Percentiles rank a stretch among this genome's conserved stretches.
Evolutionary conservation across 2,797 vertebrate species (phyloP).

Genomic region (Hippopotamyrus pictus): DNA sequence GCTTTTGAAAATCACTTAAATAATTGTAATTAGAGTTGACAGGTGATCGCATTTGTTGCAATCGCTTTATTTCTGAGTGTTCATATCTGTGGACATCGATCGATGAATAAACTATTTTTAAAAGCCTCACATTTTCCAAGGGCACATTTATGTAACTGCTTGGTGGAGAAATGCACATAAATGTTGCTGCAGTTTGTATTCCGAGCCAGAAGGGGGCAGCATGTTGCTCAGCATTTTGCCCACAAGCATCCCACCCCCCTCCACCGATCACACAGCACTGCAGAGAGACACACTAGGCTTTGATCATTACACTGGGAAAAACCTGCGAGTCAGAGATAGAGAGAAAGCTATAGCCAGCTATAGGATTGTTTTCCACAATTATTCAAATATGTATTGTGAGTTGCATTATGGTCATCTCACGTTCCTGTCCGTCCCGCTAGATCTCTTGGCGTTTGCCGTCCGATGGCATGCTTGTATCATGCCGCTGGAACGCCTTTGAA

Average conservation of each 20-base stretch:
- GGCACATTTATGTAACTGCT: neutral
- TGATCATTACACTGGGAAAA: slow-evolving; percentile 39
- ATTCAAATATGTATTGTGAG: neutral
- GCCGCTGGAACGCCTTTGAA: neutral
- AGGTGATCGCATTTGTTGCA: neutral
- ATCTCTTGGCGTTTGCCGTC: neutral
- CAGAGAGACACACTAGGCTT: slow-evolving; percentile 41
- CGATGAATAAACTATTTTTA: neutral
- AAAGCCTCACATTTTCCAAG: neutral
- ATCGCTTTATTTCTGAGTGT: neutral
- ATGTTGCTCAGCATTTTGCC: slow-evolving; percentile 29
- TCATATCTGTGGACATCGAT: neutral
- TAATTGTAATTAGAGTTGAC: neutral
- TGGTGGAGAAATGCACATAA: neutral
- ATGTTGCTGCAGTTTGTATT: slow-evolving; percentile 38
- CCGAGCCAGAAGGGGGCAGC: slow-evolving; percentile 41
- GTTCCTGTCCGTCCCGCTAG: neutral
- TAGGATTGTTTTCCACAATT: neutral
- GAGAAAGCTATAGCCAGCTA: neutral
- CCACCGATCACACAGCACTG: slow-evolving; percentile 39
- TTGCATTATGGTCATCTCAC: neutral
- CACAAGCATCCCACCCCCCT: neutral
- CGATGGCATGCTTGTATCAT: neutral
- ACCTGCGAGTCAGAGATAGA: neutral
- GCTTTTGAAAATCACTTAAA: neutral